Conservation (phyloP, 2,888 invertebrate species). For the Pyrgus malvae region DNA sequence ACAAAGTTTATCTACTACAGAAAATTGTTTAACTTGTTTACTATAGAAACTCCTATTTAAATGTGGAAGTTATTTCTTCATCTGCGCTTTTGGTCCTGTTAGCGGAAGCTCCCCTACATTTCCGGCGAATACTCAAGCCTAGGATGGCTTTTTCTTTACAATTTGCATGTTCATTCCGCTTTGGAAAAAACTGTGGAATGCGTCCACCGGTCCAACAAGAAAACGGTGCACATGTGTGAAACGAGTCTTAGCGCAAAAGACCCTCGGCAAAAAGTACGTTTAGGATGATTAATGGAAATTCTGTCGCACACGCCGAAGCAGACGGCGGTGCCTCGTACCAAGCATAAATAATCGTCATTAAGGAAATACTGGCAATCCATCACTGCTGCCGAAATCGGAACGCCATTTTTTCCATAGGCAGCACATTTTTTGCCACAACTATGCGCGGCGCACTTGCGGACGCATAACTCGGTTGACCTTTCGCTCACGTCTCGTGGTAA, state of each 20-base stretch:
- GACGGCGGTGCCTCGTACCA: constrained; percentile 12
- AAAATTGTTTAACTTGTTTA: no score
- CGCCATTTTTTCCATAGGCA: constrained; percentile 17
- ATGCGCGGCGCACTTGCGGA: background rate
- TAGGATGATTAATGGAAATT: constrained; percentile 23
- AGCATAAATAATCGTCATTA: constrained; percentile 27
- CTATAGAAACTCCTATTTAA: constrained; percentile 1
- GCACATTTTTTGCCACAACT: constrained; percentile 6
- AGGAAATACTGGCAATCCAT: constrained; percentile 23
- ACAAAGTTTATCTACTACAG: no score
- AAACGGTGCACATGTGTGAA: constrained; percentile 19
- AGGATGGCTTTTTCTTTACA: constrained; percentile 6
- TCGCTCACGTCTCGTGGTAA: background rate
- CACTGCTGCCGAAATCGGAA: constrained; percentile 21
- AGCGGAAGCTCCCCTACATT: constrained; percentile 7
- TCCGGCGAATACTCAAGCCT: constrained; percentile 7
- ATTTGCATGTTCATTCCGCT: constrained; percentile 9
- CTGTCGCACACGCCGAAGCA: constrained; percentile 14
- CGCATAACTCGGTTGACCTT: constrained; percentile 2
- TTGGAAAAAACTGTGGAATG: constrained; percentile 3
- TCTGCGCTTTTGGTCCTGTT: background rate
- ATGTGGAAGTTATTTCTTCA: background rate
- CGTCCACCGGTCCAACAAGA: constrained; percentile 5
- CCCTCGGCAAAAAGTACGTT: constrained; percentile 18
- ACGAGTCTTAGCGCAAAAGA: constrained; percentile 21